Conservation (phyloP, 2,888 invertebrate species). For the Rhagonycha lutea region DNA sequence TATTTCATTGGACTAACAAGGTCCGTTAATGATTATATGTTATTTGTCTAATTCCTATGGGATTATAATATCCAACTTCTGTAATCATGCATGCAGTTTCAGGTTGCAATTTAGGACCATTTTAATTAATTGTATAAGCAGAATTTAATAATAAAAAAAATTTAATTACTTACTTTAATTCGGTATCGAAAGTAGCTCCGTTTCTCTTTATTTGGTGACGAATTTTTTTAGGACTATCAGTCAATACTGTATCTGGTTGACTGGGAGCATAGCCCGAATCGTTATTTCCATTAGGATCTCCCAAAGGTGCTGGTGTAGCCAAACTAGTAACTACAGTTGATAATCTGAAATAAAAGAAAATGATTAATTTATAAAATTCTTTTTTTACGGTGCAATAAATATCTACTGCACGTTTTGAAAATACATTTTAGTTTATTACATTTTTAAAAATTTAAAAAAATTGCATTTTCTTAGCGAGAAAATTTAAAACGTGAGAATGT, state of each 20-base stretch:
- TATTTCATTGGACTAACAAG: neutral
- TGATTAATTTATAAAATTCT: neutral
- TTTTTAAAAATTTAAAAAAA: neutral
- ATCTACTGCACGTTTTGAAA: neutral
- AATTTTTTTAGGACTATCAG: conserved; percentile 48
- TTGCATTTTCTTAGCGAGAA: neutral
- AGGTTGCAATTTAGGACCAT: neutral
- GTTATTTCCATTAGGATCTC: conserved; percentile 81
- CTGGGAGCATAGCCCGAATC: conserved; percentile 77
- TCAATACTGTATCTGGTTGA: conserved; percentile 57
- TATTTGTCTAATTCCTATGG: neutral
- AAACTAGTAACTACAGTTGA: conserved; percentile 63
- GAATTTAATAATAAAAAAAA: neutral
- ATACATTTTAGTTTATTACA: neutral
- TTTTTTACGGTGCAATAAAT: neutral
- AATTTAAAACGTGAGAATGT: neutral
- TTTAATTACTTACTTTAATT: conserved; percentile 50
- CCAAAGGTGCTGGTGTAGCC: conserved; percentile 60
- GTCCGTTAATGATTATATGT: neutral
- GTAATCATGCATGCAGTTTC: neutral
- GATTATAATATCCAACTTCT: neutral
- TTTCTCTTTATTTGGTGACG: conserved; percentile 46
- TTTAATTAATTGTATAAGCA: neutral
- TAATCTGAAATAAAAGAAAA: conserved; percentile 46
- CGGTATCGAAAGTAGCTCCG: conserved; percentile 52